Conservation (phyloP, 2,888 invertebrate genomes). For the Anorthoa munda region DNA sequence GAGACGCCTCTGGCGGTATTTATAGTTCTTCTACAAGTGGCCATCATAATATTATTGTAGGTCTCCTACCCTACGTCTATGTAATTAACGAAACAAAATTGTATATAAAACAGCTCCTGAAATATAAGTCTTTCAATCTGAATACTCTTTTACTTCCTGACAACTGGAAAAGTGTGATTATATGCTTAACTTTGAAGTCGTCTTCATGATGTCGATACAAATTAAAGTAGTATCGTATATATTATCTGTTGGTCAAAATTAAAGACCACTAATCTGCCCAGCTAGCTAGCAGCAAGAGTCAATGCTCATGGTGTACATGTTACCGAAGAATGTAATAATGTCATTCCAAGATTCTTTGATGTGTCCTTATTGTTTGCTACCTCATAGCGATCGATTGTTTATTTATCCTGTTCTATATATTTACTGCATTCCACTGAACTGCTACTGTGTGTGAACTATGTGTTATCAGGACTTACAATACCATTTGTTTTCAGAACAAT, state of each 20-base stretch:
- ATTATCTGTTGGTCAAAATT: background rate
- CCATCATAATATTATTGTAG: no score
- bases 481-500: slow-evolving; percentile 91
- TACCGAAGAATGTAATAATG: background rate
- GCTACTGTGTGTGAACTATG: background rate
- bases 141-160: no score
- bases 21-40: no score
- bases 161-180: no score
- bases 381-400: background rate
- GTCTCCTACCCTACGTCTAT: no score
- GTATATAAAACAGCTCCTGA: no score
- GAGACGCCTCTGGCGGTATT: no score
- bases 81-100: no score
- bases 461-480: background rate
- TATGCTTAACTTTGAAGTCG: background rate
- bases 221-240: background rate
- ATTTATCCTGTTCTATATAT: background rate
- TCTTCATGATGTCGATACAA: background rate
- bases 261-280: background rate
- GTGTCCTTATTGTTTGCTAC: background rate
- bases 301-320: background rate
- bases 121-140: no score
- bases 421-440: no score
- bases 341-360: background rate
- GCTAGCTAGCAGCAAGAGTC: background rate